These are phyloP conservation scores for Solen grandis DNA, from an alignment of 1,140 invertebrate species.

Conservation along the genomic window DNA sequence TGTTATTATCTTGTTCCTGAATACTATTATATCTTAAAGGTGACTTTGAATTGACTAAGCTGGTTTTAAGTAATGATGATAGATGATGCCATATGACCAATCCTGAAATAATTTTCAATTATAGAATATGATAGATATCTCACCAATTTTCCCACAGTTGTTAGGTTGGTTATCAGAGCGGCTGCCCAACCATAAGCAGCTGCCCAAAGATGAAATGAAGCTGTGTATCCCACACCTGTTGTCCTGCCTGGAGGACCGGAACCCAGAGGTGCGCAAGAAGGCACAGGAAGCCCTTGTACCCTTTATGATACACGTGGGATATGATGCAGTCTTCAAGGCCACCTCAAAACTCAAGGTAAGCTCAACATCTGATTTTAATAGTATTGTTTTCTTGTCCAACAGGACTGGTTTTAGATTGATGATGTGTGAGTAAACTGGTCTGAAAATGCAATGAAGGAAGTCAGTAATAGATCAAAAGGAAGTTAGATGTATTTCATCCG, in stretches of 20 bases:
- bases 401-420: no score
- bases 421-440: not conserved
- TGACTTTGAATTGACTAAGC: no score
- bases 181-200: conserved; percentile 86
- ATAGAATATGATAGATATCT: no score
- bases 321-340: conserved; percentile 87
- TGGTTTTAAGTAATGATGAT: no score
- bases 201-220: conserved; percentile 87
- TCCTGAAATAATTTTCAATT: no score
- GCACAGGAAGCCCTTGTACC: conserved; percentile 93
- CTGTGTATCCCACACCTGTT: conserved; percentile 90
- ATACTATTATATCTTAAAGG: no score
- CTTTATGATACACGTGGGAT: conserved; percentile 96
- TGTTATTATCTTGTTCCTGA: no score
- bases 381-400: no score
- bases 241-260: conserved; percentile 93
- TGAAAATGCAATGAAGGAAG: not conserved
- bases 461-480: no score
- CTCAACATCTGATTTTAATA: not conserved
- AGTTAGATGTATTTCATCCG: no score
- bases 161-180: conserved; percentile 92
- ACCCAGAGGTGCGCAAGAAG: conserved; percentile 94
- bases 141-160: no score
- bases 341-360: conserved; percentile 84
- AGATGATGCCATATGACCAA: no score